phyloP scores from a whole-genome alignment of 2,113 vertebrate genomes.

The Chascanopsetta lugubris region DNA sequence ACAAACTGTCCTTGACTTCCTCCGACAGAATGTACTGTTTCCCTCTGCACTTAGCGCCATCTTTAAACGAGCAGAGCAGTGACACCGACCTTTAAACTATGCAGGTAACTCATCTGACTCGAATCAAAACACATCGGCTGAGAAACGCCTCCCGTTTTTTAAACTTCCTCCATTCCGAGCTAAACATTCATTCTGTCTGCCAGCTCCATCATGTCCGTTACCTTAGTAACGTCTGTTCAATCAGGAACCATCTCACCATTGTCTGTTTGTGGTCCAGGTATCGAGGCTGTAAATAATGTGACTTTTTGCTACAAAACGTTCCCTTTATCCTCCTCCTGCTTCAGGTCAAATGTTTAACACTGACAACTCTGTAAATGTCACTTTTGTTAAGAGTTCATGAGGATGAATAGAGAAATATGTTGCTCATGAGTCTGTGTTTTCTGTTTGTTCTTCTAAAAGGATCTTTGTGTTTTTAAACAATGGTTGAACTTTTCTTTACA shows the following conservation, averaged over 20 bases:
- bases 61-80: slow-evolving; percentile 1
- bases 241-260: background rate
- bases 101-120: slow-evolving; percentile 20
- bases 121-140: background rate
- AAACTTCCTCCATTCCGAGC: slow-evolving; percentile 4
- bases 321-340: slow-evolving; percentile 14
- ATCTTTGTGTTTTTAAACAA: background rate
- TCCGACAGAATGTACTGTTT: background rate
- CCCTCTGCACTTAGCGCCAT: slow-evolving; percentile 24
- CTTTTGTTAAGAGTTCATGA: slow-evolving; percentile 55
- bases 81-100: slow-evolving; percentile 2
- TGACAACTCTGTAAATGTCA: slow-evolving; percentile 57
- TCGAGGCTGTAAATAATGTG: slow-evolving; percentile 61
- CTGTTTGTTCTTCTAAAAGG: background rate
- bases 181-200: slow-evolving; percentile 1
- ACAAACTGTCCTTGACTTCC: background rate
- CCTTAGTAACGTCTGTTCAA: background rate
- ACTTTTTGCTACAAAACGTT: slow-evolving; percentile 36
- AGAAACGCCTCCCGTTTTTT: slow-evolving; percentile 8
- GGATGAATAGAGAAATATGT: slow-evolving; percentile 52
- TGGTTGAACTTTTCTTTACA: background rate
- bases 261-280: slow-evolving; percentile 7
- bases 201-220: slow-evolving; percentile 47
- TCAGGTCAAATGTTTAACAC: slow-evolving; percentile 16
- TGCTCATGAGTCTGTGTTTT: background rate